Conservation (phyloP, 1,140 invertebrate genomes). For the Euwallacea similis region DNA sequence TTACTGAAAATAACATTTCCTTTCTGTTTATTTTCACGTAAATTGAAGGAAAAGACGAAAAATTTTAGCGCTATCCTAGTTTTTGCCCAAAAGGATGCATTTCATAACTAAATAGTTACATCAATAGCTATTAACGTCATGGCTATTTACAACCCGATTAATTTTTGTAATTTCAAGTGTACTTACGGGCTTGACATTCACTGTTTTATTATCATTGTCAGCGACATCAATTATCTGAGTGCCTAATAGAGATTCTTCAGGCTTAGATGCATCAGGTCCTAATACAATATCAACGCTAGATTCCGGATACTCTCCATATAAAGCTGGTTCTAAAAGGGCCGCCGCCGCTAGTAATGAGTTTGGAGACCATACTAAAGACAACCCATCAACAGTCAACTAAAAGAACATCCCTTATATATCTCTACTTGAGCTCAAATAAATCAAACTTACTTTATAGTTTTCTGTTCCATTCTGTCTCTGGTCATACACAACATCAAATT, state of each 20-base stretch:
- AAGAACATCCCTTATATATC: background rate
- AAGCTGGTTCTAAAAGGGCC: conserved; percentile 25
- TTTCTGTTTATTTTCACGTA: too few relatives aligned
- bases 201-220: background rate
- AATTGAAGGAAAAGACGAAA: too few relatives aligned
- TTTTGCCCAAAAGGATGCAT: too few relatives aligned
- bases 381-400: conserved; percentile 26
- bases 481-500: conserved; percentile 34
- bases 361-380: conserved; percentile 28
- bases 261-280: background rate
- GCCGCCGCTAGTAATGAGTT: conserved; percentile 26
- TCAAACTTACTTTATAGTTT: conserved; percentile 27
- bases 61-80: too few relatives aligned
- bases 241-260: background rate
- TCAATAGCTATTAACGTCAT: too few relatives aligned
- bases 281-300: background rate
- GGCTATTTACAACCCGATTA: too few relatives aligned
- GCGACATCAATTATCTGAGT: too few relatives aligned
- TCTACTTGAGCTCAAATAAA: background rate
- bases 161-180: background rate
- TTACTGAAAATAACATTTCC: too few relatives aligned
- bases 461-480: conserved; percentile 31
- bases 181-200: background rate
- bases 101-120: too few relatives aligned
- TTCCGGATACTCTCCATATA: conserved; percentile 23